A percentile compares a stretch with the other conserved stretches of the same genome.
Conservation (phyloP, 1,140 invertebrate species). For the Tachypleus tridentatus region DNA sequence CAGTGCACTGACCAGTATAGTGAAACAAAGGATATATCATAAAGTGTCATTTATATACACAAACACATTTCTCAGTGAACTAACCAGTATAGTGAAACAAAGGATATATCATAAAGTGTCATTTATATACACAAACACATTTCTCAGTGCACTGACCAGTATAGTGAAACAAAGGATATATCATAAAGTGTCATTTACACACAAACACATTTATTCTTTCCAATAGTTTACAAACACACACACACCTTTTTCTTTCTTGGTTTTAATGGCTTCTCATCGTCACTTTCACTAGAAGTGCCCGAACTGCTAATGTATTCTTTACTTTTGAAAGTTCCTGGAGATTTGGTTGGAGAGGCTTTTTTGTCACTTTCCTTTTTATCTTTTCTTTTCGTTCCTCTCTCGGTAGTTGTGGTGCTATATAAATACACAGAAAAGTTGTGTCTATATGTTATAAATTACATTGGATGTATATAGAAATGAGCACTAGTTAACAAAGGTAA, state of each 20-base stretch:
- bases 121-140: slow-evolving; percentile 1
- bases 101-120: slow-evolving; percentile 5
- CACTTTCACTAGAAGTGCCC: slow-evolving; percentile 18
- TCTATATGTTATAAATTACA: not conserved
- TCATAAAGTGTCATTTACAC: slow-evolving; percentile 1
- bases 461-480: no score
- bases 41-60: slow-evolving; percentile 1
- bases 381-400: slow-evolving; percentile 8
- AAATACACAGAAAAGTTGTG: not conserved
- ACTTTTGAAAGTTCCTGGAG: slow-evolving; percentile 52
- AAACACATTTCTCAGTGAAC: slow-evolving; percentile 2
- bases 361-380: slow-evolving; percentile 10
- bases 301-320: slow-evolving; percentile 66
- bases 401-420: not conserved
- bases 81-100: slow-evolving; percentile 5
- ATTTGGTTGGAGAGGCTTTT: slow-evolving; percentile 16
- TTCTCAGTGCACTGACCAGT: no score
- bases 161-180: slow-evolving; percentile 4
- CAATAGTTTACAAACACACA: not conserved
- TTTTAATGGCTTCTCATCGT: slow-evolving; percentile 14
- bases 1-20: no score
- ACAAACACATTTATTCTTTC: not conserved
- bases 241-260: slow-evolving; percentile 5
- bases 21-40: slow-evolving; percentile 6
- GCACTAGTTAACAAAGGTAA: not conserved